These are phyloP conservation scores for Timandra comae DNA, from an alignment of 2,888 invertebrate species.

Conservation along the genomic window DNA sequence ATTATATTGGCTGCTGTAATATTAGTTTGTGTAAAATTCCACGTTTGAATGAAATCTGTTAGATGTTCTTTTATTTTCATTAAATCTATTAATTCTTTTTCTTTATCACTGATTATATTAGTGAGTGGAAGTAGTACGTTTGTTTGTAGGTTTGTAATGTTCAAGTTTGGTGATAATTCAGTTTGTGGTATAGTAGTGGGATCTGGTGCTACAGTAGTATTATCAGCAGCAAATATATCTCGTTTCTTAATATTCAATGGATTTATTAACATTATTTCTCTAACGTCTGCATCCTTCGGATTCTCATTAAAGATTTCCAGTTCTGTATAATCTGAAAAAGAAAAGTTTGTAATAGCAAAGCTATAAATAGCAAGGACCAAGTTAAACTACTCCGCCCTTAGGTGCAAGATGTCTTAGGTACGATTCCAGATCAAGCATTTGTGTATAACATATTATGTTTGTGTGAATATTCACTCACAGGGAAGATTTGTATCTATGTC, in stretches of 20 bases:
- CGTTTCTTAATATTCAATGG: conserved; percentile 48
- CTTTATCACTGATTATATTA: conserved; percentile 39
- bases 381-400: too few relatives aligned
- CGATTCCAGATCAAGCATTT: too few relatives aligned
- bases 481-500: too few relatives aligned
- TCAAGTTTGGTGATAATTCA: conserved; percentile 8
- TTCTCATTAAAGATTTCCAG: too few relatives aligned
- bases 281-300: too few relatives aligned
- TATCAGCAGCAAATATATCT: conserved; percentile 28
- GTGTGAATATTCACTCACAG: too few relatives aligned
- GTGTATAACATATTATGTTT: too few relatives aligned
- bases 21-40: conserved; percentile 22
- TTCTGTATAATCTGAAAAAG: too few relatives aligned
- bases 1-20: conserved; percentile 9
- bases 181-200: conserved; percentile 9
- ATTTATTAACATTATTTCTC: too few relatives aligned
- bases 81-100: conserved; percentile 41
- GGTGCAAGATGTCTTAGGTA: too few relatives aligned
- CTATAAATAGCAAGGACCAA: too few relatives aligned
- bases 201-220: conserved; percentile 6
- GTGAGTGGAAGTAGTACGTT: conserved; percentile 35
- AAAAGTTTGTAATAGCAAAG: too few relatives aligned
- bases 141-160: conserved; percentile 17
- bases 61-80: conserved; percentile 36
- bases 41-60: conserved; percentile 25